Conservation (phyloP, 2,113 vertebrate species). For the Edolisoma coerulescens region DNA sequence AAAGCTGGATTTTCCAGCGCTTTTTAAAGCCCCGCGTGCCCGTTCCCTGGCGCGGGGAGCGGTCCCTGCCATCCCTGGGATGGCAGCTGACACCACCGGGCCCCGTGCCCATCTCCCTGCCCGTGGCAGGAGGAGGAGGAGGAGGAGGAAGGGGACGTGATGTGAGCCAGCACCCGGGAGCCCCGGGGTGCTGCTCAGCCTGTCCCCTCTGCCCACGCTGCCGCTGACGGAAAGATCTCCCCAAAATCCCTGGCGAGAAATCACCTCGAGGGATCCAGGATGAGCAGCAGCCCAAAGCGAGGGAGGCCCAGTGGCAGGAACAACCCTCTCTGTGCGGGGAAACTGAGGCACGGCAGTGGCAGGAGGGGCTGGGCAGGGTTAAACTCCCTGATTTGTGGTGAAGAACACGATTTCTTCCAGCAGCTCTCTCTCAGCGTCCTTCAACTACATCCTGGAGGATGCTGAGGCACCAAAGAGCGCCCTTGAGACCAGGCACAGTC, state of each 20-base stretch:
- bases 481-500: not conserved
- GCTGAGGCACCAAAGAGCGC: not conserved
- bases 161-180: not conserved
- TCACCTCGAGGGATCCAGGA: not conserved
- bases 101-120: not conserved
- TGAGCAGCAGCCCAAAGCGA: not conserved
- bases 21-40: fast-evolving
- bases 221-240: not conserved
- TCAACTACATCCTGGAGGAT: fast-evolving
- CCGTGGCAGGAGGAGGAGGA: not conserved
- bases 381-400: fast-evolving
- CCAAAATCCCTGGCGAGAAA: not conserved
- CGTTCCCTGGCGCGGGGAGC: not conserved
- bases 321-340: not conserved
- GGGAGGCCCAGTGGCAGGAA: not conserved
- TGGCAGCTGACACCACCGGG: not conserved
- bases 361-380: not conserved
- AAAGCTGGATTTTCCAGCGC: not conserved
- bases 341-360: not conserved
- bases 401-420: fast-evolving
- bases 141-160: not conserved
- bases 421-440: not conserved
- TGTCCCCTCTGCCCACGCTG: not conserved
- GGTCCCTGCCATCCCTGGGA: no score
- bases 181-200: not conserved